Evolutionary conservation across 2,888 invertebrate species (phyloP).

Genomic region (Macrosoma leucophasiata): DNA sequence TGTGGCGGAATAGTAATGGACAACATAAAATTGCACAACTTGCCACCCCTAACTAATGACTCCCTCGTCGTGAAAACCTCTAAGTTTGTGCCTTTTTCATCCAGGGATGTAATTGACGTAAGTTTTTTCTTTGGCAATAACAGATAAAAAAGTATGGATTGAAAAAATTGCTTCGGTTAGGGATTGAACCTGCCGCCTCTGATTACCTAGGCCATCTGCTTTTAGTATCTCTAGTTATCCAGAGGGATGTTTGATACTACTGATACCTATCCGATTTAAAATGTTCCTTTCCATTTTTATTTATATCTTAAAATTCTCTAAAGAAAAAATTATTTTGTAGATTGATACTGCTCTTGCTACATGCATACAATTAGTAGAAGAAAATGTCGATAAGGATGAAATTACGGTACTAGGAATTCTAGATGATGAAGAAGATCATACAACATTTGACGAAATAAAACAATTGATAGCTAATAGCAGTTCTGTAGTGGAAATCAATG

Average conservation of each 20-base stretch:
- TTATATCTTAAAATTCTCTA: too few relatives aligned
- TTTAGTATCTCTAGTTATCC: too few relatives aligned
- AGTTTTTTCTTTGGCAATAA: too few relatives aligned
- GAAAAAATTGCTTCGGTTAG: too few relatives aligned
- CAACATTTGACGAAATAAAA: constrained; percentile 1
- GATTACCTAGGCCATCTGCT: too few relatives aligned
- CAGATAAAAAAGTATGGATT: too few relatives aligned
- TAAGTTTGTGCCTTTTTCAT: constrained; percentile 2
- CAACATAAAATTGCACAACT: constrained; percentile 28
- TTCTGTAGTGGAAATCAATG: neutral
- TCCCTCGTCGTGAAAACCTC: neutral
- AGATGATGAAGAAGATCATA: neutral
- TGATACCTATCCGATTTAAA: too few relatives aligned
- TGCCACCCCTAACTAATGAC: constrained; percentile 17
- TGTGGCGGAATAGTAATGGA: constrained; percentile 39
- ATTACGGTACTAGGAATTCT: constrained; percentile 1
- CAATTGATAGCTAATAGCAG: neutral
- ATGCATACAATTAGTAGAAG: constrained; percentile 1
- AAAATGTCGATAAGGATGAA: constrained; percentile 1
- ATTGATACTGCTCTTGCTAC: neutral
- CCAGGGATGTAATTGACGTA: neutral
- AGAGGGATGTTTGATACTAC: too few relatives aligned
- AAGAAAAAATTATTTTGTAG: too few relatives aligned
- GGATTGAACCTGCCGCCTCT: too few relatives aligned
- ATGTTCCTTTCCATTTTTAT: too few relatives aligned